Percentiles rank a stretch among this genome's conserved stretches.
phyloP scores from a whole-genome alignment of 2,888 invertebrate species.

The Hydriomena furcata region DNA sequence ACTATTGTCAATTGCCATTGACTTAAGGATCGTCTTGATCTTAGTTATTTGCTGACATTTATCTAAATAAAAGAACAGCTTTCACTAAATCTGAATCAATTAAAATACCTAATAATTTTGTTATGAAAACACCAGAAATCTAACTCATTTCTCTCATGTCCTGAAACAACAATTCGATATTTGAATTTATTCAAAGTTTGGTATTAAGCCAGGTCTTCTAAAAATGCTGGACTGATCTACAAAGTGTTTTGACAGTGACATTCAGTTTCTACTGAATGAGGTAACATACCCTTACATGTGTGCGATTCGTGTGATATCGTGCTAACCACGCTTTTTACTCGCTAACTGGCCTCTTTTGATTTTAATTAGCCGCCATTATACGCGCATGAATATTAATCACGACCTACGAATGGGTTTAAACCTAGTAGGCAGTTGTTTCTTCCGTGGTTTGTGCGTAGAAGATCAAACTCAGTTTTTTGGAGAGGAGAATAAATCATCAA shows the following conservation, averaged over 20 bases:
- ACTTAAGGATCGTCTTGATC: no score
- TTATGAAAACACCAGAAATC: no score
- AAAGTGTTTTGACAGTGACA: conserved; percentile 6
- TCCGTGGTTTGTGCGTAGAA: conserved; percentile 16
- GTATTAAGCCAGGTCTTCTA: no score
- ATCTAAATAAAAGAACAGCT: no score
- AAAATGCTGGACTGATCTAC: background rate
- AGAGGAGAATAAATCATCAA: conserved; percentile 1
- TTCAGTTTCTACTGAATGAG: conserved; percentile 4
- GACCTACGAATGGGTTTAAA: conserved; percentile 23
- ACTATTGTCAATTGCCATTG: no score
- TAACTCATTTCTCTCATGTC: no score
- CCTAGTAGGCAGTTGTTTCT: conserved; percentile 11
- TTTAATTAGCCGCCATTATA: conserved; percentile 23
- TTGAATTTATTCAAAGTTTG: background rate
- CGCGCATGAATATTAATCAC: conserved; percentile 19
- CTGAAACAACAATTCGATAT: background rate
- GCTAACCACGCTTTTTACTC: conserved; percentile 19
- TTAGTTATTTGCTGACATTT: no score
- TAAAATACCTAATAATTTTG: no score
- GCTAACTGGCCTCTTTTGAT: conserved; percentile 23
- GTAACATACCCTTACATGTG: conserved; percentile 2
- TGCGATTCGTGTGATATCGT: conserved; percentile 13
- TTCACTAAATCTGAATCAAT: no score
- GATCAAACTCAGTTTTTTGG: conserved; percentile 5